phyloP scores from a whole-genome alignment of 1,140 invertebrate species.

The Andrena cerasifolii region DNA sequence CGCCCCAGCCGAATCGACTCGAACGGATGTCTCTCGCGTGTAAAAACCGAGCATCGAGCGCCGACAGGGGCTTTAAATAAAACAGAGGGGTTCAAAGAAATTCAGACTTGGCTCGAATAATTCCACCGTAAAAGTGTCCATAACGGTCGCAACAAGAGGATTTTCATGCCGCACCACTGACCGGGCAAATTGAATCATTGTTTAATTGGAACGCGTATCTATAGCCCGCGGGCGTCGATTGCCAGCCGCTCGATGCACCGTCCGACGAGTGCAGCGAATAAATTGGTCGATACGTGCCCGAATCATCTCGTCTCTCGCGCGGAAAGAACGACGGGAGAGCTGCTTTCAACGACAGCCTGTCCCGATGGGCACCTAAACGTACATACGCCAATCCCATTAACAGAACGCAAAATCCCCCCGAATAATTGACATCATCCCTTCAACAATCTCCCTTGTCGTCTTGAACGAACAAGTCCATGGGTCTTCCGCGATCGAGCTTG shows the following conservation, averaged over 20 bases:
- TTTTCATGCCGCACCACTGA: constrained; percentile 1
- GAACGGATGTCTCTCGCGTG: neutral
- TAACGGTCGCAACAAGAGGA: constrained; percentile 1
- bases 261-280: neutral
- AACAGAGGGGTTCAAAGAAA: neutral
- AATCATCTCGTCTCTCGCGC: neutral
- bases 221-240: neutral
- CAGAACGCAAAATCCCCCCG: too few relatives aligned
- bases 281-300: neutral
- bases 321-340: neutral
- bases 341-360: too few relatives aligned
- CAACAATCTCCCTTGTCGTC: neutral
- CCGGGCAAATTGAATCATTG: constrained; percentile 12
- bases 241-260: neutral
- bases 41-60: too few relatives aligned
- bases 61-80: constrained; percentile 3
- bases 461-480: neutral
- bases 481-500: neutral
- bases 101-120: neutral
- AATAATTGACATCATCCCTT: too few relatives aligned
- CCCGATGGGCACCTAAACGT: too few relatives aligned
- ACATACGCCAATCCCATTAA: too few relatives aligned
- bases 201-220: constrained; percentile 15
- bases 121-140: constrained; percentile 4
- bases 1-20: neutral